Evolutionary conservation across 2,888 invertebrate genomes (phyloP).

Genomic region (Lepidochitona cinerea): DNA sequence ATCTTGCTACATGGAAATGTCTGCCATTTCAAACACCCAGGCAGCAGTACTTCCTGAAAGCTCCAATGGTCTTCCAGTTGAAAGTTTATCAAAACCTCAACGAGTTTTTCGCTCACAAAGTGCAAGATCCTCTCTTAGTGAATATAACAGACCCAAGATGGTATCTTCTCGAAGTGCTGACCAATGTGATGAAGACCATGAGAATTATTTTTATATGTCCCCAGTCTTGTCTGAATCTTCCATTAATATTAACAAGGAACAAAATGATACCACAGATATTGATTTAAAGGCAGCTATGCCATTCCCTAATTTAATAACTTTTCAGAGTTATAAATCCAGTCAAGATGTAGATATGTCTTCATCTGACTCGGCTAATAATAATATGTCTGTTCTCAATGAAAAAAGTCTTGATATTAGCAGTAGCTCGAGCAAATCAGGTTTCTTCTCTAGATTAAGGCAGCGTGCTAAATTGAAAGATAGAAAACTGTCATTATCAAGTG

Average conservation of each 20-base stretch:
- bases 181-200: background rate
- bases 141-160: background rate
- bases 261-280: background rate
- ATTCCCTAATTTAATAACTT: slow-evolving; percentile 38
- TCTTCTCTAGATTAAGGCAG: background rate
- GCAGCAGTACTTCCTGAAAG: background rate
- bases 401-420: background rate
- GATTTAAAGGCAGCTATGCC: slow-evolving; percentile 26
- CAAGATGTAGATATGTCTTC: background rate
- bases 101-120: background rate
- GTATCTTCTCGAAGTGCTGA: background rate
- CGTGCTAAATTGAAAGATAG: background rate
- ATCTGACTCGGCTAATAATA: background rate
- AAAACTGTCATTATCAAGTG: background rate
- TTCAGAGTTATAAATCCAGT: slow-evolving; percentile 23
- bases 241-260: background rate
- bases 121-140: background rate
- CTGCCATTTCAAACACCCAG: slow-evolving; percentile 32
- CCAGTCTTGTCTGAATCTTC: background rate
- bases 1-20: slow-evolving; percentile 56
- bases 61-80: background rate
- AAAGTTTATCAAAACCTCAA: background rate
- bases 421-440: background rate
- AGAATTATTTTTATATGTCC: background rate
- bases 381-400: background rate